Conservation (phyloP, 2,888 invertebrate species). For the Caenorhabditis uteleia region DNA sequence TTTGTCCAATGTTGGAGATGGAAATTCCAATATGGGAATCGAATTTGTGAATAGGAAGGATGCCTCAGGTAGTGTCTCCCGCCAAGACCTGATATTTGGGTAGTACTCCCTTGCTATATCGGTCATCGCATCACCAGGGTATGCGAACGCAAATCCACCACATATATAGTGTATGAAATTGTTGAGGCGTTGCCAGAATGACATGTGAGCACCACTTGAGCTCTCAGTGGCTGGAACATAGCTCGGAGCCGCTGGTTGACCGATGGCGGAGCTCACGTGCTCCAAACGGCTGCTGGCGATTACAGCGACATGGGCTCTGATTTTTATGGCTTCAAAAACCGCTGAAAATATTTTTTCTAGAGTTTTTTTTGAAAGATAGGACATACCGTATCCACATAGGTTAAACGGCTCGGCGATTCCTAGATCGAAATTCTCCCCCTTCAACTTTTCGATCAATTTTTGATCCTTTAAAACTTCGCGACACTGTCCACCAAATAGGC, state of each 20-base stretch:
- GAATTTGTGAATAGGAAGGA: constrained; percentile 42
- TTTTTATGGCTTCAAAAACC: constrained; percentile 10
- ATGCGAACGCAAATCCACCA: too few species aligned
- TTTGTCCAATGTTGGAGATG: constrained; percentile 44
- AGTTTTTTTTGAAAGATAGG: too few species aligned
- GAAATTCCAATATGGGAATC: constrained; percentile 47
- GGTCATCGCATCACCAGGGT: too few species aligned
- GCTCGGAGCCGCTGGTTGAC: constrained; percentile 20
- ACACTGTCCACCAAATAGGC: constrained; percentile 15
- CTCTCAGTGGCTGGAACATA: constrained; percentile 20
- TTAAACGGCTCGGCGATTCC: constrained; percentile 44
- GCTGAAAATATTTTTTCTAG: constrained; percentile 6
- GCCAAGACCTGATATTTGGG: too few species aligned
- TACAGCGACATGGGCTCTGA: constrained; percentile 15
- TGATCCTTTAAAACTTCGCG: constrained; percentile 13
- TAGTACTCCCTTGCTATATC: too few species aligned
- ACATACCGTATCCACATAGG: constrained; percentile 41
- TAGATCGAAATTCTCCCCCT: constrained; percentile 41
- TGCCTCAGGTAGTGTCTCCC: constrained; percentile 32
- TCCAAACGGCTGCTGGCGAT: constrained; percentile 15
- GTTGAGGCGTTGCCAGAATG: too few species aligned
- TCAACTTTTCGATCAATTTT: constrained; percentile 24
- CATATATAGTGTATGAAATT: too few species aligned
- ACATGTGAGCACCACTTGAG: too few species aligned
- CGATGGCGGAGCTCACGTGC: constrained; percentile 17